A percentile compares a stretch with the other conserved stretches of the same genome.
These are phyloP conservation scores for Urocolius indicus DNA, from an alignment of 2,113 vertebrate genomes.

Conservation along the genomic window DNA sequence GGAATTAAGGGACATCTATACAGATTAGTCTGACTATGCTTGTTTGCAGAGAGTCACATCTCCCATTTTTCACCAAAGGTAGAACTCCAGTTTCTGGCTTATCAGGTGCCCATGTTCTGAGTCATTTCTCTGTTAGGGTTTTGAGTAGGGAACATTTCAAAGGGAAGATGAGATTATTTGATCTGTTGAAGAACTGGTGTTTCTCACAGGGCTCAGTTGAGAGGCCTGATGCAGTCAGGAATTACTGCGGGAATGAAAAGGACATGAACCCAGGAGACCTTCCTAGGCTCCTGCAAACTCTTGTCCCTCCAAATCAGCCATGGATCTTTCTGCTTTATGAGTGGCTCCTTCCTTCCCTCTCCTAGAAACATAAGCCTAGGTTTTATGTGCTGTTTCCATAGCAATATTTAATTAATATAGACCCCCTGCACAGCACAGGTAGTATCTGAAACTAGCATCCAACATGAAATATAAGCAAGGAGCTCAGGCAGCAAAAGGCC, in stretches of 20 bases:
- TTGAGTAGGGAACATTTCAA: background rate
- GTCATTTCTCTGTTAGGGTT: background rate
- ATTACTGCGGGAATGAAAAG: background rate
- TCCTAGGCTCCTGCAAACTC: background rate
- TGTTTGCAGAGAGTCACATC: background rate
- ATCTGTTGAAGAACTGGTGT: background rate
- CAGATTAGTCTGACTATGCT: background rate
- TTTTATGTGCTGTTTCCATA: slow-evolving; percentile 44
- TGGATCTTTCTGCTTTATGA: background rate
- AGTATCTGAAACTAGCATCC: slow-evolving; percentile 28
- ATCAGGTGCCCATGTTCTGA: background rate
- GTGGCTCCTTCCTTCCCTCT: background rate
- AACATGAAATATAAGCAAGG: slow-evolving; percentile 47
- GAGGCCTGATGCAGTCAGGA: background rate
- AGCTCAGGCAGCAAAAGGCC: slow-evolving; percentile 1
- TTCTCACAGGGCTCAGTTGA: background rate
- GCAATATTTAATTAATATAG: slow-evolving; percentile 62
- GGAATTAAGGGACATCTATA: background rate
- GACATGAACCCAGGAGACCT: background rate
- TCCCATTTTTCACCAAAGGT: background rate
- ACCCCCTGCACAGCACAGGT: slow-evolving; percentile 16
- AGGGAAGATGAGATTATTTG: background rate
- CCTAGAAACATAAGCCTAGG: background rate
- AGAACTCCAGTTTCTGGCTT: background rate
- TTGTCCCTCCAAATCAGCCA: background rate